Evolutionary conservation across 2,113 vertebrate genomes (phyloP), one percentile per base, ranked within the genome.

Genomic region (Limanda limanda): DNA sequence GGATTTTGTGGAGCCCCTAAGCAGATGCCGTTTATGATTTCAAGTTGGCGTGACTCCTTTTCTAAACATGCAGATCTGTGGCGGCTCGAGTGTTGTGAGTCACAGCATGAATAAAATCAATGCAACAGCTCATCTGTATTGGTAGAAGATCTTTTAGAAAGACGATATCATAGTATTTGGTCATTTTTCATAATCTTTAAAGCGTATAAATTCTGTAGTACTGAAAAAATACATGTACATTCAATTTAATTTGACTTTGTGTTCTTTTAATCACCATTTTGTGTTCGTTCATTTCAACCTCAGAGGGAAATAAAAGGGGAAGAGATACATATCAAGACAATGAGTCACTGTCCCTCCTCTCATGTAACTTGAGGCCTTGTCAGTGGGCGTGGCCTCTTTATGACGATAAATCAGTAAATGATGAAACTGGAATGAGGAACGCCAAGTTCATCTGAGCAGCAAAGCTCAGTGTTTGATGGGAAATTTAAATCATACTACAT

Each of bases 381-480:
- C 51, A 58, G 7, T 68, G 48, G 17, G 54, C 71, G 73, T 82
- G 81, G 90, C 82, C 80, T 86, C 76, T 75, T 89, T 89, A 87
- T 68, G 71, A 75, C 74, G 59, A 85, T 88, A 87, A 88, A 86
- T 81, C 31, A 31, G 31, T 6, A 31, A 31, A 79, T 71, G 63
- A 88, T 68, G 68, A 48, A 78, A 64, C 45, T 23, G n/a, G 78
- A 81, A 86, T 55, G 83, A 84, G 69, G 60, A 52, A 25, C 65
- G 61, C 66, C 66, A 54, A 74, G 80, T 86, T 77, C 21, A 80
- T 76, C 74, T 81, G 66, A 63, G 59, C 68, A 68, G 78, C 77
- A 82, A 54, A 79, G 73, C 82, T 77, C 68, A 56, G n/a, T 52
- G 68, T 77, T 78, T 83, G 76, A 71, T 25, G 23, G 59, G 51